phyloP scores from a whole-genome alignment of 2,888 invertebrate genomes.

The Synanthedon tipuliformis region DNA sequence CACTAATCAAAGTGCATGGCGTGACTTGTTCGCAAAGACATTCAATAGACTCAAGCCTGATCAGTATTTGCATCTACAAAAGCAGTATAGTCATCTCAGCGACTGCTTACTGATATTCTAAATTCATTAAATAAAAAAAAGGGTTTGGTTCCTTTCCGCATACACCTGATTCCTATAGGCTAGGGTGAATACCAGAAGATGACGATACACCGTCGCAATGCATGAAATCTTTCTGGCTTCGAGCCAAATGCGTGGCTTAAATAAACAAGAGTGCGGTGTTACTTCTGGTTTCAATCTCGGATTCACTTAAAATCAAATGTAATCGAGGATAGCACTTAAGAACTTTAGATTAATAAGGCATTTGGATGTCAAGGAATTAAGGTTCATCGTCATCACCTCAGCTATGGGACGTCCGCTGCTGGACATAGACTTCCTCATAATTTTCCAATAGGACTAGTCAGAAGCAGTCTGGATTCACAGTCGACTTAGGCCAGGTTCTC shows the following conservation, averaged over 20 bases:
- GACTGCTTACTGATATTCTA: neutral
- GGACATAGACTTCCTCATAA: too few species aligned
- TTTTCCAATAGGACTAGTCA: too few species aligned
- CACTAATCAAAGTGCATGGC: neutral
- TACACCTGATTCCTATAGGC: conserved; percentile 9
- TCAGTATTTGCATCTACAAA: too few species aligned
- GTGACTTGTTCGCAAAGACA: neutral
- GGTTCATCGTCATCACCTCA: too few species aligned
- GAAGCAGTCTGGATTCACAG: too few species aligned
- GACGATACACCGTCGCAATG: conserved; percentile 16
- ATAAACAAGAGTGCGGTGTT: conserved; percentile 1
- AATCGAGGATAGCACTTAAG: too few species aligned
- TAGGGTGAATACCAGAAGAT: conserved; percentile 20
- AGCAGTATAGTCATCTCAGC: too few species aligned
- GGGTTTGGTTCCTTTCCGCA: conserved; percentile 12
- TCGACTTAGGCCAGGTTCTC: too few species aligned
- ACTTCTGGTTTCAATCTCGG: neutral
- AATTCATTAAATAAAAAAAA: conserved; percentile 1
- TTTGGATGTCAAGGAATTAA: too few species aligned
- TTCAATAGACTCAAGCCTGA: too few species aligned
- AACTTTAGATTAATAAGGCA: too few species aligned
- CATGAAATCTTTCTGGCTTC: conserved; percentile 18
- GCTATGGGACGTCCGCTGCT: too few species aligned
- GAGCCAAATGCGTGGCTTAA: conserved; percentile 18
- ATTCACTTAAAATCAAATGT: neutral